phyloP scores from a whole-genome alignment of 2,113 vertebrate genomes.

The Thryonomys swinderianus region DNA sequence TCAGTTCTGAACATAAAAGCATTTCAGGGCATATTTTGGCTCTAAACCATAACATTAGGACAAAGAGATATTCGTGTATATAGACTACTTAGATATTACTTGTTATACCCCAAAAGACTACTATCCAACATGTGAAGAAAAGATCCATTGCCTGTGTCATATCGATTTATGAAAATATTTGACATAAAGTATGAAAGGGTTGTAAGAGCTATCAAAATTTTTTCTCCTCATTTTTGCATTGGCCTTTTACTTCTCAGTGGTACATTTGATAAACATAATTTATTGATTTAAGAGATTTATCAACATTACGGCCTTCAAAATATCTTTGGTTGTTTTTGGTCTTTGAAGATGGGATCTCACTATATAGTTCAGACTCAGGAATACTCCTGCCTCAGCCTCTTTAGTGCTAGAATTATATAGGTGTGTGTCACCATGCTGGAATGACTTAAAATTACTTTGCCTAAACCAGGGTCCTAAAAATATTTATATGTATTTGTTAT shows the following conservation, averaged over 20 bases:
- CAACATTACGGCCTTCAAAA: background rate
- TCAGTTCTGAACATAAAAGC: too few relatives aligned
- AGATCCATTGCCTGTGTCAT: background rate
- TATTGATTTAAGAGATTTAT: constrained; percentile 26
- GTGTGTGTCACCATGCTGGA: background rate
- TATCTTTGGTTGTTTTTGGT: background rate
- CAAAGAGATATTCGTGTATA: background rate
- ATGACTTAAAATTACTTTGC: constrained; percentile 1
- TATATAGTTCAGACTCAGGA: too few relatives aligned
- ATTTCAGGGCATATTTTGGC: too few relatives aligned
- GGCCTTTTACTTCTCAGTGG: background rate
- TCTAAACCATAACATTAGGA: background rate
- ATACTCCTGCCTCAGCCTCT: background rate
- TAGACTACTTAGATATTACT: background rate
- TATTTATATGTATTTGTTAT: background rate
- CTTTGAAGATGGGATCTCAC: too few relatives aligned
- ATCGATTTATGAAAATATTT: background rate
- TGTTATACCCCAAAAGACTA: background rate
- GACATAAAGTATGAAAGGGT: background rate
- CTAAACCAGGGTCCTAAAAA: background rate
- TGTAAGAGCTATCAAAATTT: background rate
- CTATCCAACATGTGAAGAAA: background rate
- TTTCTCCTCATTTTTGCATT: background rate
- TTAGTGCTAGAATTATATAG: background rate
- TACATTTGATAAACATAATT: background rate